A percentile compares a stretch with the other conserved stretches of the same genome.
These are phyloP conservation scores for Synanceia verrucosa DNA, from an alignment of 2,797 vertebrate species.

Conservation along the genomic window DNA sequence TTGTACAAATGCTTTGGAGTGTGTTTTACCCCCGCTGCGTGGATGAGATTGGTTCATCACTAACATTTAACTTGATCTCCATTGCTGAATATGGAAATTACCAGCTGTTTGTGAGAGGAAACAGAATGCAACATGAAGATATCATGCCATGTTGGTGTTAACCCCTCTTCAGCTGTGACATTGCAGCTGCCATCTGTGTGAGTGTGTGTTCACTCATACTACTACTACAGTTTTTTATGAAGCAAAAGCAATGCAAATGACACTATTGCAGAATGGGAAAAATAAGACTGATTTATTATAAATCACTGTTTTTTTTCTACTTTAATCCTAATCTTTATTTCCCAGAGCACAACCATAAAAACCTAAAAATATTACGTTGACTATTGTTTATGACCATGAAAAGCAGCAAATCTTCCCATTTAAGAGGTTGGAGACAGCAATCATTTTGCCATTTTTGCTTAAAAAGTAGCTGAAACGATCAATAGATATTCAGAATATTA, in stretches of 20 bases:
- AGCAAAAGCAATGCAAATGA: background rate
- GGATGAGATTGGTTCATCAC: constrained; percentile 30
- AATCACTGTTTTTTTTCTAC: background rate
- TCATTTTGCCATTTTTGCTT: background rate
- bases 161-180: constrained; percentile 45
- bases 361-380: background rate
- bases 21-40: constrained; percentile 12
- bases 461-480: background rate
- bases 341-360: background rate
- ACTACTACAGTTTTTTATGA: constrained; percentile 3
- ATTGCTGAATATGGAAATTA: constrained; percentile 45
- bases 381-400: background rate
- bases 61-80: constrained; percentile 49
- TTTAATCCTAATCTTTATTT: background rate
- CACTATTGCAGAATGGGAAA: background rate
- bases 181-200: constrained; percentile 35
- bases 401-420: background rate
- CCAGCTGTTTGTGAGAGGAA: constrained; percentile 53
- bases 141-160: constrained; percentile 50
- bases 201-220: constrained; percentile 12
- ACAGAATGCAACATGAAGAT: constrained; percentile 57
- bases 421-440: background rate
- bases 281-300: background rate
- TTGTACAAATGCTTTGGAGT: constrained; percentile 16
- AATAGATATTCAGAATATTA: background rate